Conservation (phyloP, 2,888 invertebrate species). For the Ernsta delagoae region DNA sequence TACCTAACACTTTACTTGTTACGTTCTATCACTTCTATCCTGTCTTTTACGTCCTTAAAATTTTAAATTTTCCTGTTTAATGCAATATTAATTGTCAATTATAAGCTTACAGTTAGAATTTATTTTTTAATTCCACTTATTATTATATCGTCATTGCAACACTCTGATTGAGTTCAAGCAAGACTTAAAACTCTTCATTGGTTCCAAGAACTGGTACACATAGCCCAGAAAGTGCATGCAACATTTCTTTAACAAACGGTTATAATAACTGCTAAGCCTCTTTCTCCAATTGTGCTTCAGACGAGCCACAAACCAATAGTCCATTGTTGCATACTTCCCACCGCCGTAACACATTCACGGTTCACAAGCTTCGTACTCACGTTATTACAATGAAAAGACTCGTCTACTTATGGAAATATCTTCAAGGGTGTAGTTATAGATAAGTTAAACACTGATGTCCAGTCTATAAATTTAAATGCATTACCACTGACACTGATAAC, state of each 20-base stretch:
- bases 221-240: constrained; percentile 19
- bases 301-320: constrained; percentile 15
- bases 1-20: too few relatives aligned
- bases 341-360: constrained; percentile 43
- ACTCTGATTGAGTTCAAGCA: too few relatives aligned
- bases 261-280: constrained; percentile 30
- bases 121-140: too few relatives aligned
- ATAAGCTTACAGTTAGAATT: too few relatives aligned
- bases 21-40: too few relatives aligned
- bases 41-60: too few relatives aligned
- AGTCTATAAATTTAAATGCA: background rate
- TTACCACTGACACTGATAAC: too few relatives aligned
- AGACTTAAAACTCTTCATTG: background rate
- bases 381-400: constrained; percentile 15
- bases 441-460: constrained; percentile 17
- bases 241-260: constrained; percentile 26
- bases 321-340: constrained; percentile 45
- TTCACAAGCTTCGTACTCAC: constrained; percentile 24
- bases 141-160: too few relatives aligned
- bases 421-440: constrained; percentile 19
- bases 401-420: constrained; percentile 25
- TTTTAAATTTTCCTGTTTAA: too few relatives aligned
- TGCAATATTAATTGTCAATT: too few relatives aligned
- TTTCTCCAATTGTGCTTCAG: constrained; percentile 26
- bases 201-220: constrained; percentile 7